Conservation (phyloP, 2,888 invertebrate species). For the Noctua janthina region DNA sequence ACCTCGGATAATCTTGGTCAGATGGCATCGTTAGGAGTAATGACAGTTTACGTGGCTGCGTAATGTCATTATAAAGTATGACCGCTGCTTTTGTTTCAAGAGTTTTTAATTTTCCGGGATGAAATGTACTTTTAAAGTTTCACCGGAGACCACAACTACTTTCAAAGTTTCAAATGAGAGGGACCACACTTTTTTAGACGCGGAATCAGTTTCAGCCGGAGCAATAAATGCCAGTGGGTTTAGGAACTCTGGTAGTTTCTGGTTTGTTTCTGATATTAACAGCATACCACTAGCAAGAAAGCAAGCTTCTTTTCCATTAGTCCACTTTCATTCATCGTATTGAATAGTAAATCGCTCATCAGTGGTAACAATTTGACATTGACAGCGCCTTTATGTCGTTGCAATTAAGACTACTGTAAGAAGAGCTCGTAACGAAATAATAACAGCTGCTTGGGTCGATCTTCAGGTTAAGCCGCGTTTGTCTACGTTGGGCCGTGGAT, state of each 20-base stretch:
- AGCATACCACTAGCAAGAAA: background rate
- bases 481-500: too few species aligned
- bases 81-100: slow-evolving; percentile 8
- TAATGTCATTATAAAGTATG: slow-evolving; percentile 40
- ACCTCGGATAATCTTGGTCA: slow-evolving; percentile 53
- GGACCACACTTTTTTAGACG: background rate
- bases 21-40: slow-evolving; percentile 53
- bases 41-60: slow-evolving; percentile 20
- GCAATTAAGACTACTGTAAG: too few species aligned
- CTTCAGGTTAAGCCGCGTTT: too few species aligned
- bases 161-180: background rate
- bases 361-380: background rate
- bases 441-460: too few species aligned
- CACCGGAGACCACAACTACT: background rate
- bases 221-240: background rate
- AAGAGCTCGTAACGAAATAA: too few species aligned
- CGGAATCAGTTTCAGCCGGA: background rate
- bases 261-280: background rate
- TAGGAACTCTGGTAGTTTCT: background rate
- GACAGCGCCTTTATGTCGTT: too few species aligned
- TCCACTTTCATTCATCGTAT: background rate
- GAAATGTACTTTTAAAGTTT: slow-evolving; percentile 9
- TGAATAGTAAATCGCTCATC: background rate
- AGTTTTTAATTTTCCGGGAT: slow-evolving; percentile 22
- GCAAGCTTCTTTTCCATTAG: background rate